Percentiles rank a stretch among this genome's conserved stretches.
Evolutionary conservation across 2,797 vertebrate species (phyloP).

Genomic region (Salarias fasciatus): DNA sequence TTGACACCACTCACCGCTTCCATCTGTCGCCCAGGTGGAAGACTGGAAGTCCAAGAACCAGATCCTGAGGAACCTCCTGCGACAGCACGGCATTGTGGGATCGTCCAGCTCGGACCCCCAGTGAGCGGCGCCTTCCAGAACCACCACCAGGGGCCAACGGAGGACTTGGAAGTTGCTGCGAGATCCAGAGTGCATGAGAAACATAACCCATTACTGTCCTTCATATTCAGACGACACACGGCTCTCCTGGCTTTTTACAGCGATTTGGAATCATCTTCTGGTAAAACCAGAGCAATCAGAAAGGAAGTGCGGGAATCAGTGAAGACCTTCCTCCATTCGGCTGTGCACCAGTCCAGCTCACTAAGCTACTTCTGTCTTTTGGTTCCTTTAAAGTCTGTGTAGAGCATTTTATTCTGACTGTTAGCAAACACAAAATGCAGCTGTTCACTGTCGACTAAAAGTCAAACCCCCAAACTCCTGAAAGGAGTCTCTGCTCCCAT

Average conservation of each 20-base stretch:
- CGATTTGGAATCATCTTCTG: too few species aligned
- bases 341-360: too few species aligned
- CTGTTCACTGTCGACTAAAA: too few species aligned
- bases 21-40: constrained; percentile 73
- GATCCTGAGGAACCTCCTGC: constrained; percentile 81
- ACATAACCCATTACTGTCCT: constrained; percentile 29
- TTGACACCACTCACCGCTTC: rapidly evolving
- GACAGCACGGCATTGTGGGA: constrained; percentile 82
- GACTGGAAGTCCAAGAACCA: constrained; percentile 87
- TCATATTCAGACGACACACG: constrained; percentile 41
- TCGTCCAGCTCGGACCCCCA: constrained; percentile 80
- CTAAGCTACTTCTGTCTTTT: too few species aligned
- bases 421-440: too few species aligned
- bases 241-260: constrained; percentile 31
- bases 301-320: too few species aligned
- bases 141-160: constrained; percentile 61
- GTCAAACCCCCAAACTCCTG: too few species aligned
- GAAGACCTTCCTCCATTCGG: too few species aligned
- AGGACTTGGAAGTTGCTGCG: constrained; percentile 69
- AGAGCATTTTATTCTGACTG: too few species aligned
- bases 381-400: too few species aligned
- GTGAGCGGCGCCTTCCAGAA: constrained; percentile 58
- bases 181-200: constrained; percentile 63
- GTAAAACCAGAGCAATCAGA: too few species aligned
- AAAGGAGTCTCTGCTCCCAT: too few species aligned